Evolutionary conservation across 1,140 invertebrate genomes (phyloP), one percentile per base, ranked within the genome.

Genomic region (Hirudo medicinalis): DNA sequence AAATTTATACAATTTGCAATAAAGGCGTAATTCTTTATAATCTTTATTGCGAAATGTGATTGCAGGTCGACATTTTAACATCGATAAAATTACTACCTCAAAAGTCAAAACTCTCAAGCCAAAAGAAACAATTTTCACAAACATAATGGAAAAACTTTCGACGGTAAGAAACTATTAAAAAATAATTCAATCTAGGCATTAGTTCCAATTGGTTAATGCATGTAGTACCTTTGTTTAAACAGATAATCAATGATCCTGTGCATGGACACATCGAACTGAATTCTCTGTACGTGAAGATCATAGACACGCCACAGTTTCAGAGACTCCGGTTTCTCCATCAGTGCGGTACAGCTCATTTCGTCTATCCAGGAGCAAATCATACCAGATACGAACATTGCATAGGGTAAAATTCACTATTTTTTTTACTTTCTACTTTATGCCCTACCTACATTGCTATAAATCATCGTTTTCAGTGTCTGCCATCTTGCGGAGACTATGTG

Each of bases 281-380:
- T 71, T 78, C 80, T 2, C 40, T 86, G 0, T 85, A 82, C 76
- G 78, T 85, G 0, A 76, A 76, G 22, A 83, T 88, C 17, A 86
- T 88, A 8, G 85, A 88, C 75, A 88, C 87, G 0, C 82, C 81
- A 25, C 79, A 88, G 76, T 88, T 88, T 76, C 87, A 88, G 77
- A 76, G 87, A 67, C 77, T 88, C 9, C 77, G 86, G 53, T 78
- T 81, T 74, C 74, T 88, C 13, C 86, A 84, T 72, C 86, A 87
- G 76, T 77, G 86, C 25, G 86, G 86, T 9, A 72, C 78, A n/a
- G 74, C 76, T 53, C 82, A 84, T 72, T 81, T 81, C 72, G 85
- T 88, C 4, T 88, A 83, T 75, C 87, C 86, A 2, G 80, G 82
- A 25, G 86, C 85, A 2, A 76, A 79, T 54, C 83, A 87, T 75